These are phyloP conservation scores for Sebastes flavidus DNA, from an alignment of 2,797 vertebrate genomes.

Conservation along the genomic window DNA sequence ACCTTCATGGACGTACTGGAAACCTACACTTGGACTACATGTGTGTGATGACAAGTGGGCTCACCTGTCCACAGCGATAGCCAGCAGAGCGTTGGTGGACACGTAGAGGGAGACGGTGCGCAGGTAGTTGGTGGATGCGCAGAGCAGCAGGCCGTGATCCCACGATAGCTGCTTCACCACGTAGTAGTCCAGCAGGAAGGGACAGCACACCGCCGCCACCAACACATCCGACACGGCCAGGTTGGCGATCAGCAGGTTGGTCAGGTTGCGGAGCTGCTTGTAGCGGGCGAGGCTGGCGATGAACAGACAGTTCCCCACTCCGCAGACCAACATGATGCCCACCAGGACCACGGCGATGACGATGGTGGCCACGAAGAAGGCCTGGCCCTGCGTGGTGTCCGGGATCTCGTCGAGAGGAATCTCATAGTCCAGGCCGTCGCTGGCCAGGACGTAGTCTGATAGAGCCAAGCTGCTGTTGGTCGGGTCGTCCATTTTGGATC, in stretches of 20 bases:
- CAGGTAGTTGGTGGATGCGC: conserved; percentile 91
- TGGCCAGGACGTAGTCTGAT: conserved; percentile 74
- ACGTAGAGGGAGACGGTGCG: conserved; percentile 92
- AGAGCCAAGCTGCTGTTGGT: conserved; percentile 34
- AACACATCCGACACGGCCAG: conserved; percentile 94
- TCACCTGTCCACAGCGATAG: conserved; percentile 94
- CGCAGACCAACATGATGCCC: conserved; percentile 92
- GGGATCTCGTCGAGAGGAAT: conserved; percentile 85
- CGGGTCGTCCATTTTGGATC: conserved; percentile 24
- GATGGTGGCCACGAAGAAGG: conserved; percentile 89
- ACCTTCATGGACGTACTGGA: background rate
- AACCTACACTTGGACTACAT: background rate
- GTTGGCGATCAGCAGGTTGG: conserved; percentile 93
- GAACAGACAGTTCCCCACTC: conserved; percentile 92
- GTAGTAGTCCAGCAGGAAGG: conserved; percentile 96
- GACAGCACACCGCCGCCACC: conserved; percentile 92
- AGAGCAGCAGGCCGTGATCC: conserved; percentile 91
- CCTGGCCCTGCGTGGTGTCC: conserved; percentile 86
- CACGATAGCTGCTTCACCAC: conserved; percentile 93
- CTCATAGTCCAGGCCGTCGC: conserved; percentile 82
- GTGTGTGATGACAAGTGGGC: background rate
- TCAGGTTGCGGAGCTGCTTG: conserved; percentile 92
- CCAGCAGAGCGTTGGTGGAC: conserved; percentile 94
- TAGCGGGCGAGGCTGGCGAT: conserved; percentile 88
- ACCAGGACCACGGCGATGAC: conserved; percentile 87